Evolutionary conservation across 2,888 invertebrate genomes (phyloP), one percentile per base, ranked within the genome.

Genomic region (Melanargia galathea): DNA sequence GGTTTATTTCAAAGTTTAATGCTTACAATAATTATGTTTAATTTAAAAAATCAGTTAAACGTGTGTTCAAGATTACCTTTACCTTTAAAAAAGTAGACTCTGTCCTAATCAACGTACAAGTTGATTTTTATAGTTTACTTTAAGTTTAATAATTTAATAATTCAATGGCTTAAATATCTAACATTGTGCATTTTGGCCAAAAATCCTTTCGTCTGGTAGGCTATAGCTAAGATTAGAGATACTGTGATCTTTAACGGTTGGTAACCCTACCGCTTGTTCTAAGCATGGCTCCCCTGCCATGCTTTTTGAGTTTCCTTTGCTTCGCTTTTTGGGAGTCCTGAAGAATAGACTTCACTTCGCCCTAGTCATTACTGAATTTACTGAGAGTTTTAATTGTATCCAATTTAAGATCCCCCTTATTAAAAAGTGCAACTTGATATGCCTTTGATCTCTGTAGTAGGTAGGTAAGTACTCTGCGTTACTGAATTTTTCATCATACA

Each of bases 241-340:
- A 7, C 30, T 30, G 30, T 30, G 30, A n/a, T 2, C 4, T 11
- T 30, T 30, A 7, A 16, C 7, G 16, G 7, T 16, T 11, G 52
- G 35, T 20, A 52, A 52, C 52, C 52, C 52, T 52, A 52, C 13
- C 18, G 22, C 61, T 63, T 20, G 63, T 56, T 60, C 65, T 40
- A 57, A 61, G 55, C 60, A 45, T 60, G 45, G 49, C 63, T 57
- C 62, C 66, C 68, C 60, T 59, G 59, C 40, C 49, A 46, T 59
- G 54, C 51, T 57, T 64, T 68, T 68, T 67, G 67, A 66, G 62
- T 69, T 68, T 69, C 62, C 64, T 69, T 66, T 68, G 60, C 55
- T 18, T 45, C 52, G 56, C 60, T 56, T 67, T 68, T 66, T 60
- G 66, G 64, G 26, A 67, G 59, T 67, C 46, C 56, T 60, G 64